Percentiles rank a stretch among this genome's conserved stretches.
These are phyloP conservation scores for Paratilapia polleni DNA, from an alignment of 2,113 vertebrate species.

Conservation along the genomic window DNA sequence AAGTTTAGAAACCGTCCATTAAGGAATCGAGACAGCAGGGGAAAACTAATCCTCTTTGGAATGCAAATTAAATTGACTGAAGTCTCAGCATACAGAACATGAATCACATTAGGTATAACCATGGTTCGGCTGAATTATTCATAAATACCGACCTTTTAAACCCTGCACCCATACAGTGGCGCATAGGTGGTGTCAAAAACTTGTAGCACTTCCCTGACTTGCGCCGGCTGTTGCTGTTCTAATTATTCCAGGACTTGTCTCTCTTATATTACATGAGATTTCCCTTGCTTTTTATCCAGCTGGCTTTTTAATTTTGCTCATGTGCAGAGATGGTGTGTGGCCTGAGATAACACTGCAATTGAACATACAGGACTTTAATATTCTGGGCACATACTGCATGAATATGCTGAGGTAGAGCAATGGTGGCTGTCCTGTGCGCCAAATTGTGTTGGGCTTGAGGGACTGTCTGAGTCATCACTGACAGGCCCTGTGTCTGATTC, in stretches of 20 bases:
- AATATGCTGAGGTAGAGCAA: constrained; percentile 64
- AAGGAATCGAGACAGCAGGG: constrained; percentile 30
- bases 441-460: constrained; percentile 72
- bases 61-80: constrained; percentile 69
- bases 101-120: constrained; percentile 68
- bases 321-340: constrained; percentile 11
- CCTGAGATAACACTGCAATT: constrained; percentile 33
- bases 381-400: constrained; percentile 49
- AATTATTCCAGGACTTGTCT: constrained; percentile 15
- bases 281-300: constrained; percentile 19
- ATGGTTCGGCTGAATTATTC: constrained; percentile 60
- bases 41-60: constrained; percentile 50
- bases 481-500: constrained; percentile 61
- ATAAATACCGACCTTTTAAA: constrained; percentile 47
- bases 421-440: constrained; percentile 57
- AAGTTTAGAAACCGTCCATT: constrained; percentile 57
- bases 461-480: constrained; percentile 69
- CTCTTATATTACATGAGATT: constrained; percentile 15
- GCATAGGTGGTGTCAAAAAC: constrained; percentile 20
- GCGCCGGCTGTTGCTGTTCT: not conserved
- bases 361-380: constrained; percentile 46
- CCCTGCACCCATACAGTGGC: not conserved
- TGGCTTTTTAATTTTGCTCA: constrained; percentile 26
- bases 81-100: constrained; percentile 59
- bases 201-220: constrained; percentile 10